Evolutionary conservation across 2,797 vertebrate species (phyloP).

Genomic region (Zalophus californianus): DNA sequence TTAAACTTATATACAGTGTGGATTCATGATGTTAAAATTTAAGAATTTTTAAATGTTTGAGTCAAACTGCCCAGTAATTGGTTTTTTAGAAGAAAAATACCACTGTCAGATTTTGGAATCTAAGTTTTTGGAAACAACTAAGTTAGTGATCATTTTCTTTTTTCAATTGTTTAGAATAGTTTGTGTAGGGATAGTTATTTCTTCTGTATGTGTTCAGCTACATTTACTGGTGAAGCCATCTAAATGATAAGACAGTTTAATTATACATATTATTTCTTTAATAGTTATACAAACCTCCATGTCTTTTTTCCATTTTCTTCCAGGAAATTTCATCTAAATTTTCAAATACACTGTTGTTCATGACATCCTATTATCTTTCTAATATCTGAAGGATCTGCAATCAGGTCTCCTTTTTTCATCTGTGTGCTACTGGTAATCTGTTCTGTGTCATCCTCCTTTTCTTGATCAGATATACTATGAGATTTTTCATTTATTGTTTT

Average conservation of each 20-base stretch:
- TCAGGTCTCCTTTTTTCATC: neutral
- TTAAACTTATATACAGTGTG: neutral
- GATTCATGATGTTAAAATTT: neutral
- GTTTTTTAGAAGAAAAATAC: neutral
- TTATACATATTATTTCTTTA: neutral
- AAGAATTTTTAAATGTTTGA: neutral
- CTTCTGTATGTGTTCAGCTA: neutral
- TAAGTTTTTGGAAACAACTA: neutral
- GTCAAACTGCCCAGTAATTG: neutral
- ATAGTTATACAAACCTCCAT: neutral
- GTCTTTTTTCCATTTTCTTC: neutral
- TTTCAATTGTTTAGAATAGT: neutral
- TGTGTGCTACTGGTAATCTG: neutral
- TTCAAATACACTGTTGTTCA: neutral
- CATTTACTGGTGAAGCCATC: neutral
- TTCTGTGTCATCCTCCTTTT: neutral
- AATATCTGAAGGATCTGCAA: neutral
- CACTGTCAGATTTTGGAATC: neutral
- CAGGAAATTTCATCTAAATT: neutral
- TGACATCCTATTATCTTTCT: neutral
- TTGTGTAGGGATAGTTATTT: neutral
- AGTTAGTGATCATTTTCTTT: neutral
- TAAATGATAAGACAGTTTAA: neutral
- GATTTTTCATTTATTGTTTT: neutral
- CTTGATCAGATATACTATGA: neutral